Evolutionary conservation across 2,113 vertebrate genomes (phyloP).

Genomic region (Rhinoptilus africanus): DNA sequence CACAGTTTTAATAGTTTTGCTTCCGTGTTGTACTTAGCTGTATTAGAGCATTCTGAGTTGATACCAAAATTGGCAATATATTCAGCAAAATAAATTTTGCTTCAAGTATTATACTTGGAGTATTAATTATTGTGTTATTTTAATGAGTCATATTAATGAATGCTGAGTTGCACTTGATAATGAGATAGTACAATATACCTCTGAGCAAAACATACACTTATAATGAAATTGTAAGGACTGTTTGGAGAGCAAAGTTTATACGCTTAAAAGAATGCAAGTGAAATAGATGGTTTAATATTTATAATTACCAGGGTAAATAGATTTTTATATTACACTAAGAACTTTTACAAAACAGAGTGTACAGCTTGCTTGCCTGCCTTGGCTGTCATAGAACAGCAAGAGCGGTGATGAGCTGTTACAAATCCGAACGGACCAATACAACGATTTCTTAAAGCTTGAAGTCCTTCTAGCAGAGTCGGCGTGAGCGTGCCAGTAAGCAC

Average conservation of each 20-base stretch:
- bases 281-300: slow-evolving; percentile 26
- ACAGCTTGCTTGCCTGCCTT: not conserved
- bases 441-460: not conserved
- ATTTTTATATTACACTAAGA: slow-evolving; percentile 34
- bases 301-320: not conserved
- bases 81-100: not conserved
- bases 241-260: not conserved
- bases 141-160: not conserved
- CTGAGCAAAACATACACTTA: not conserved
- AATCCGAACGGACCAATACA: not conserved
- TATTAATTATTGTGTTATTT: not conserved
- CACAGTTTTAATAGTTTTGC: not conserved
- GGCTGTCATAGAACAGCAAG: not conserved
- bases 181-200: not conserved
- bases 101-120: not conserved
- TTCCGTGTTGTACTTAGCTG: not conserved
- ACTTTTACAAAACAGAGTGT: not conserved
- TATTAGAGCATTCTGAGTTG: not conserved
- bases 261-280: not conserved
- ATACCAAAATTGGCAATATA: not conserved
- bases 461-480: not conserved
- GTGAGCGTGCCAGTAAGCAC: not conserved
- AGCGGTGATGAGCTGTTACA: not conserved
- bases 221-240: not conserved
- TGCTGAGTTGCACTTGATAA: not conserved